phyloP scores from a whole-genome alignment of 2,113 vertebrate species.

The Pluvialis apricaria region DNA sequence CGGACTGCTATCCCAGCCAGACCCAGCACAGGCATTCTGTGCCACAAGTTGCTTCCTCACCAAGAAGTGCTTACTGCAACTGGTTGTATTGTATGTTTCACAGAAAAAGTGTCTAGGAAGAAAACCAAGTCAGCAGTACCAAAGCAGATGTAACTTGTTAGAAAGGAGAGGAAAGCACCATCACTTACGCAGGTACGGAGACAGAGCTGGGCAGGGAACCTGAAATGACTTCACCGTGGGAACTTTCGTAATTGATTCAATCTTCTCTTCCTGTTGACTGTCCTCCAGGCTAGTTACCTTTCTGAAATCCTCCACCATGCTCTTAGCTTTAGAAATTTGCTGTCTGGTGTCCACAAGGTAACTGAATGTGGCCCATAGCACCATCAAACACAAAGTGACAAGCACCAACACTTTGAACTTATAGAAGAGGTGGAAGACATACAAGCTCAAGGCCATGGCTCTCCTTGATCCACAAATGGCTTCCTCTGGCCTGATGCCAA shows the following conservation, averaged over 20 bases:
- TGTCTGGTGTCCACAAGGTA: slow-evolving; percentile 67
- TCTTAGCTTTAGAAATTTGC: slow-evolving; percentile 30
- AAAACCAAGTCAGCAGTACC: neutral
- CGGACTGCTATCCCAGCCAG: neutral
- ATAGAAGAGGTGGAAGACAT: slow-evolving; percentile 63
- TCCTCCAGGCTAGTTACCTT: neutral
- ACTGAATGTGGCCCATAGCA: slow-evolving; percentile 80
- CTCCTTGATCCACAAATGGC: neutral
- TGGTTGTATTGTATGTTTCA: neutral
- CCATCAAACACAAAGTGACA: slow-evolving; percentile 70
- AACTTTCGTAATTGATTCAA: neutral
- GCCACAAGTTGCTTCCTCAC: neutral
- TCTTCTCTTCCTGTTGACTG: neutral
- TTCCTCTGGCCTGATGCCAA: neutral
- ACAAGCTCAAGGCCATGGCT: slow-evolving; percentile 74
- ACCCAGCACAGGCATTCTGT: neutral
- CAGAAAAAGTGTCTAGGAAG: neutral
- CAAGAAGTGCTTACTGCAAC: neutral
- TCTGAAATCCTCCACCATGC: slow-evolving; percentile 22
- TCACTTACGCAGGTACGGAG: slow-evolving; percentile 73
- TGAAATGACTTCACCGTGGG: neutral
- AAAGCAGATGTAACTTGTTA: neutral
- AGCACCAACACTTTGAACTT: slow-evolving; percentile 79
- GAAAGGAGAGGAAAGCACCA: neutral
- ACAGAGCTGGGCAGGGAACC: slow-evolving; percentile 28